Evolutionary conservation across 1,140 invertebrate genomes (phyloP).

Genomic region (Venturia canescens): DNA sequence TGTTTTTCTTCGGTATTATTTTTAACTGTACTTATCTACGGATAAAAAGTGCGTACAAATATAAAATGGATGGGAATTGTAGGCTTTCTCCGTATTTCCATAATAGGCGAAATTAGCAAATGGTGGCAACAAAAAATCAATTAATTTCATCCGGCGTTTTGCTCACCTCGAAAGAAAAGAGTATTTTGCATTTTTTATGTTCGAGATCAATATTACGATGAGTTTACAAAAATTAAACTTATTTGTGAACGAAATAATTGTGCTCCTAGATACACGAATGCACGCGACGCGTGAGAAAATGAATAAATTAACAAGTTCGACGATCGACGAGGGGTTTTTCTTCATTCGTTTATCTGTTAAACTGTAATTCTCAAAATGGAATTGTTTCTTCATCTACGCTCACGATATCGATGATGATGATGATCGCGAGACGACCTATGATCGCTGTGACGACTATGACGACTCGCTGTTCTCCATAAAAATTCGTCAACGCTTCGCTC

Average conservation of each 20-base stretch:
- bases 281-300: neutral
- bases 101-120: no score
- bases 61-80: neutral
- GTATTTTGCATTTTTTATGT: no score
- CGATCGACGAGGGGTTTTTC: slow-evolving; percentile 16
- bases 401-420: slow-evolving; percentile 73
- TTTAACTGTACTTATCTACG: neutral
- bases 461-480: slow-evolving; percentile 85
- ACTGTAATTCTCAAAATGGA: neutral
- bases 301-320: slow-evolving; percentile 33
- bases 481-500: slow-evolving; percentile 95
- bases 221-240: no score
- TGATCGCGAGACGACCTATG: slow-evolving; percentile 74
- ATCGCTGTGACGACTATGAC: slow-evolving; percentile 69
- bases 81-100: no score
- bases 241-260: no score
- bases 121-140: no score
- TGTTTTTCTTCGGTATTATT: neutral
- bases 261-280: no score
- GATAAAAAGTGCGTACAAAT: slow-evolving; percentile 35
- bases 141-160: no score
- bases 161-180: no score
- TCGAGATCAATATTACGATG: no score
- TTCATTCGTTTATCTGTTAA: neutral
- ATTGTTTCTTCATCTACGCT: slow-evolving; percentile 69